phyloP scores from a whole-genome alignment of 2,888 invertebrate genomes.

The Catotricha subobsoleta region DNA sequence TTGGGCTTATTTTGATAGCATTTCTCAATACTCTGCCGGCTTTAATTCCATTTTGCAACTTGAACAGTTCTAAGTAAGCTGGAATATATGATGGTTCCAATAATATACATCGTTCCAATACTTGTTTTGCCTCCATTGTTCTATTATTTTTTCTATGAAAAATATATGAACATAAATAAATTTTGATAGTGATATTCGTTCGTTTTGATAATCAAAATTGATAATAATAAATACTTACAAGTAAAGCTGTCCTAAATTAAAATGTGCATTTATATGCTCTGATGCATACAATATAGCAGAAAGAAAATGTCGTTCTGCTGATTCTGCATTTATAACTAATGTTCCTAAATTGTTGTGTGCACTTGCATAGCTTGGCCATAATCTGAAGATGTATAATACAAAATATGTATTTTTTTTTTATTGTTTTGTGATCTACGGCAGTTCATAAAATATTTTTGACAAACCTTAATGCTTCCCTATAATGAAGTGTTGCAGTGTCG shows the following conservation, averaged over 20 bases:
- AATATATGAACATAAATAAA: neutral
- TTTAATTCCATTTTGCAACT: slow-evolving; percentile 36
- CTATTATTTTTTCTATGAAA: slow-evolving; percentile 43
- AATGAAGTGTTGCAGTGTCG: slow-evolving; percentile 57
- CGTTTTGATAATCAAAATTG: no score
- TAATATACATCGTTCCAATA: slow-evolving; percentile 48
- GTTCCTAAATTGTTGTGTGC: slow-evolving; percentile 79
- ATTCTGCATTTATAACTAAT: slow-evolving; percentile 39
- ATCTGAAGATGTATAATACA: no score
- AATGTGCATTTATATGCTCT: slow-evolving; percentile 66
- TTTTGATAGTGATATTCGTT: neutral
- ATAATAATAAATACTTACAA: slow-evolving; percentile 34
- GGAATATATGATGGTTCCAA: slow-evolving; percentile 50
- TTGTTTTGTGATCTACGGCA: no score
- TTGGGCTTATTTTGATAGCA: slow-evolving; percentile 45
- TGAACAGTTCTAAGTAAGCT: slow-evolving; percentile 48
- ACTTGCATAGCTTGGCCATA: slow-evolving; percentile 72
- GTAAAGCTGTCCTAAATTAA: slow-evolving; percentile 66
- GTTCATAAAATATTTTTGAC: no score
- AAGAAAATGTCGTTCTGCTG: slow-evolving; percentile 55
- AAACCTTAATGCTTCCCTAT: slow-evolving; percentile 61
- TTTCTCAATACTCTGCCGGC: slow-evolving; percentile 39
- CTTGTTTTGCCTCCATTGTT: slow-evolving; percentile 41
- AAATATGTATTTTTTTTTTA: no score
- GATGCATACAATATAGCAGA: slow-evolving; percentile 53